Conservation (phyloP, 2,888 invertebrate genomes). For the Eupithecia dodoneata region DNA sequence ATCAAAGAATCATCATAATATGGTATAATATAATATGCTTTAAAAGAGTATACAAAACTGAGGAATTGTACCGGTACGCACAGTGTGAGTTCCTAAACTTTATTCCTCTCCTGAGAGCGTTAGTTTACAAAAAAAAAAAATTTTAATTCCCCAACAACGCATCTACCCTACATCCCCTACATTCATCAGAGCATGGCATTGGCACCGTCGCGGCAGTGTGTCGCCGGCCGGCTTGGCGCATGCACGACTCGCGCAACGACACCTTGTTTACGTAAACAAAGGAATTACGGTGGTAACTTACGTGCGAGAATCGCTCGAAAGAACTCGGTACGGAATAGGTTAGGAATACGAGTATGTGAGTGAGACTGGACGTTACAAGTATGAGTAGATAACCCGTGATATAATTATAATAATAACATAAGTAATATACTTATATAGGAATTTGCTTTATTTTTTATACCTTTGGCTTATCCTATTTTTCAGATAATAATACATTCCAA, state of each 20-base stretch:
- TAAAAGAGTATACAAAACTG: too few relatives aligned
- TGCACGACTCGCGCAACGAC: not conserved
- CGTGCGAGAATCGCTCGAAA: not conserved
- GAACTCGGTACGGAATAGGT: not conserved
- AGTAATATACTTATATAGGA: too few relatives aligned
- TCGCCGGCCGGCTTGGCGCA: not conserved
- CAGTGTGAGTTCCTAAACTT: too few relatives aligned
- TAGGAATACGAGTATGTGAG: not conserved
- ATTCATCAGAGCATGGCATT: not conserved
- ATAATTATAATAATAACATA: too few relatives aligned
- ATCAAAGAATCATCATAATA: too few relatives aligned
- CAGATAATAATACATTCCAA: too few relatives aligned
- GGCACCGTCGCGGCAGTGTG: slow-evolving; percentile 8
- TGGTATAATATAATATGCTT: too few relatives aligned
- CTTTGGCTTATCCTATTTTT: too few relatives aligned
- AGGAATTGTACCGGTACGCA: too few relatives aligned
- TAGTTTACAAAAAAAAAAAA: not conserved
- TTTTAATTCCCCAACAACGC: not conserved
- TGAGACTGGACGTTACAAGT: not conserved
- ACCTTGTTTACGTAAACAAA: slow-evolving; percentile 8
- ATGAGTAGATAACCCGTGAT: too few relatives aligned
- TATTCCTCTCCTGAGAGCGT: not conserved
- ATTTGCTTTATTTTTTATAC: too few relatives aligned
- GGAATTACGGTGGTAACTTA: not conserved
- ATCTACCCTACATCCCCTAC: not conserved